Base-by-base conservation (phyloP, 2,888 invertebrate species). In the Scaptodrosophila latifasciaeformis region DNA sequence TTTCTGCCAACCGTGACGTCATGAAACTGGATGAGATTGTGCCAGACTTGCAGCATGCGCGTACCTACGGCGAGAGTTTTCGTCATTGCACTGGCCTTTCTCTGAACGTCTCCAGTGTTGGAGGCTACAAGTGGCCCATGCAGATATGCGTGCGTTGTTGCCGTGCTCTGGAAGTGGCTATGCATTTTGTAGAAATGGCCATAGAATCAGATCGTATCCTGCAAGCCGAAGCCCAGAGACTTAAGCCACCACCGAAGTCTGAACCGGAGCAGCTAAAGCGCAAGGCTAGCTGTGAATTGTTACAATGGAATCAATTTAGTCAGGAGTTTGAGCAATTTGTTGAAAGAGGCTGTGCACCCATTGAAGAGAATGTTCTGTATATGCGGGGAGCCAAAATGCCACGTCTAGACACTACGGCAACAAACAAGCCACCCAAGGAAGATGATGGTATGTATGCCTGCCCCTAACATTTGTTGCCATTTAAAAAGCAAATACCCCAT, bases 131-230 rank as follows among this genome's bases (percentile, higher is more conserved):
- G n/a, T 78, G 67, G 70, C 80, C 82, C 17, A 64, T 60, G 65
- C 70, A 81, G 17, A 79, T 82, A 18, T 82, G 82, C 50, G 13
- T 71, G 2, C 78, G 83, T 5, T 82, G 82, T 29, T 79, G 83
- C 39, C 82, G 82, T 10, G 82, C 83, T 0, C 35, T 82, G 1
- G 75, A 81, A 47, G 82, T 82, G 37, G 57, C 82, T 1, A 80
- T 78, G 70, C 82, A 82, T 45, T 83, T 82, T 43, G 62, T 83
- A 4, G 67, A 67, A 19, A 56, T 82, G 40, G 60, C 79, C 1
- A 12, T 70, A 4, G 68, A 71, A 4, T 79, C 81, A n/a, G 65
- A 77, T 55, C 53, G 53, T 2, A 65, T 66, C 17, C 51, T 81
- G 2, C 62, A 69, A 5, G 49, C 59, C 0, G 78, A 77, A 29